These are phyloP conservation scores for Penaeus japonicus DNA, from an alignment of 1,140 invertebrate genomes.

Conservation along the genomic window DNA sequence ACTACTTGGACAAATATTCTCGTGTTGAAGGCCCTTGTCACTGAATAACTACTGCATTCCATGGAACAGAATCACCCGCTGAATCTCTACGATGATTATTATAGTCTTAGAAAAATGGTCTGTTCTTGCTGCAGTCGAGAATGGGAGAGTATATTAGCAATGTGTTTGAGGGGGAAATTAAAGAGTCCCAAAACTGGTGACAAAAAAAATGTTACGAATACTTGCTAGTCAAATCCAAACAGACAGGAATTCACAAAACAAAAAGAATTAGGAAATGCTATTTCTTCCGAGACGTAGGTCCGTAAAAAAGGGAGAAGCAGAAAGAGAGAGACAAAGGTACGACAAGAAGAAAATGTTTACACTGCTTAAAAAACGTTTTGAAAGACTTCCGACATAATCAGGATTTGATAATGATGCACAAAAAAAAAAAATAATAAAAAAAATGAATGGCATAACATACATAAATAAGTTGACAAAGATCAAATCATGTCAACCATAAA, in stretches of 20 bases:
- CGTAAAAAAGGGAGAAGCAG: not conserved
- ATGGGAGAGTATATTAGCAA: no score
- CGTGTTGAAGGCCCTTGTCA: no score
- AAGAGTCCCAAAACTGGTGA: no score
- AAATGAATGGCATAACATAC: not conserved
- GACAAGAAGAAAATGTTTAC: not conserved
- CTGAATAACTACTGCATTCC: no score
- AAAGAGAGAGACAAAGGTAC: not conserved
- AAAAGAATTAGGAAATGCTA: not conserved
- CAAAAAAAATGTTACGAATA: no score
- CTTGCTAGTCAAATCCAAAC: no score
- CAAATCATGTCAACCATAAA: not conserved
- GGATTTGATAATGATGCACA: not conserved
- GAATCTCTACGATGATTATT: no score
- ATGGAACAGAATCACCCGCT: no score
- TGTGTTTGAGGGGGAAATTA: no score
- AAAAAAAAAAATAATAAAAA: not conserved
- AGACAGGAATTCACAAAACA: not conserved
- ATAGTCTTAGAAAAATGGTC: no score
- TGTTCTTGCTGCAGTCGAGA: no score
- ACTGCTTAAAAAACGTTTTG: not conserved
- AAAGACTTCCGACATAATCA: not conserved
- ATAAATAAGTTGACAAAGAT: not conserved
- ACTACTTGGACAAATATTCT: no score
- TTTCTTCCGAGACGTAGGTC: not conserved